These are phyloP conservation scores for Pyrgus malvae DNA, from an alignment of 2,888 invertebrate genomes.

Conservation along the genomic window DNA sequence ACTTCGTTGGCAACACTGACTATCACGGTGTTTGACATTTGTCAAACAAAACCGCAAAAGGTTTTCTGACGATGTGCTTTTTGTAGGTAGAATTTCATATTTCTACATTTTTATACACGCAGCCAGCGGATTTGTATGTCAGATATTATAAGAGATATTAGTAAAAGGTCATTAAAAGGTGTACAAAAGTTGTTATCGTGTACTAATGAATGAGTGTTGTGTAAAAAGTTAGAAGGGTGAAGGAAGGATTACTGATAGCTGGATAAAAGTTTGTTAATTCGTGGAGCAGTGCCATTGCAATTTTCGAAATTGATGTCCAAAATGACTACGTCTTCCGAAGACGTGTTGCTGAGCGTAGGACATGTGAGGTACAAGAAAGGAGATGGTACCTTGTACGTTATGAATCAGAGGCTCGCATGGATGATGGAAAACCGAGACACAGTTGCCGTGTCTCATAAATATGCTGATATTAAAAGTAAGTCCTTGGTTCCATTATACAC, in stretches of 20 bases:
- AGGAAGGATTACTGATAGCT: slow-evolving; percentile 8
- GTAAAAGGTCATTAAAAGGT: no score
- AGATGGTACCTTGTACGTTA: slow-evolving; percentile 96
- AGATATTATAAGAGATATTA: background rate
- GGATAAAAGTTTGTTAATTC: slow-evolving; percentile 17
- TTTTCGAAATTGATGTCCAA: slow-evolving; percentile 29
- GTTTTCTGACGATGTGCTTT: slow-evolving; percentile 64
- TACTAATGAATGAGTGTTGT: background rate
- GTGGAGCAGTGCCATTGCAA: background rate
- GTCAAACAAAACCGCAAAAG: slow-evolving; percentile 66
- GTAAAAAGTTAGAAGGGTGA: background rate
- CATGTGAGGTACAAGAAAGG: slow-evolving; percentile 97
- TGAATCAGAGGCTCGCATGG: slow-evolving; percentile 98
- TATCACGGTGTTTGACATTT: slow-evolving; percentile 30
- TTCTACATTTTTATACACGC: slow-evolving; percentile 48
- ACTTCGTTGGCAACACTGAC: background rate
- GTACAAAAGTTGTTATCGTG: background rate
- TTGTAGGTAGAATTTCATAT: slow-evolving; percentile 54
- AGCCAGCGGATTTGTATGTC: slow-evolving; percentile 33
- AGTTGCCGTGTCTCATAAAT: slow-evolving; percentile 95
- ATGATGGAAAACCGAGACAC: slow-evolving; percentile 96
- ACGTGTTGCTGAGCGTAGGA: slow-evolving; percentile 95
- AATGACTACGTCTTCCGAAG: slow-evolving; percentile 96
- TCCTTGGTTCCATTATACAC: slow-evolving; percentile 22
- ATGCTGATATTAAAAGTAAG: slow-evolving; percentile 97